Base-by-base conservation (phyloP, 2,888 invertebrate species). In the Epiblema foenella region DNA sequence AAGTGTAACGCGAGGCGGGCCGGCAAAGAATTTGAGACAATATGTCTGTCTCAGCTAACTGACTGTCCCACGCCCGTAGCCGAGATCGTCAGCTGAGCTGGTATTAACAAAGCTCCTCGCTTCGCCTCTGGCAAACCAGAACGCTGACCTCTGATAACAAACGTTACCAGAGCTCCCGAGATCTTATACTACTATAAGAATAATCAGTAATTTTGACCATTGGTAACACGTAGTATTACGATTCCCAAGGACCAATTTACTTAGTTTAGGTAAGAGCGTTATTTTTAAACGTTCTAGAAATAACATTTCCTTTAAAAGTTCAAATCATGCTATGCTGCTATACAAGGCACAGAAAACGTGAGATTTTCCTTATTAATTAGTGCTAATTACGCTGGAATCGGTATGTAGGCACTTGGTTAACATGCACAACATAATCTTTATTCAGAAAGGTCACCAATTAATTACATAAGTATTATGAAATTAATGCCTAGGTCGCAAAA, bases 1-100 rank as follows among this genome's bases (percentile, higher is more conserved):
- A 88, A 89, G 85, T 86, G 85, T 85, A 88, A 89, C 82, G 77
- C 77, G 87, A 89, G 74, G 80, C 78, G 58, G 63, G 73, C 73
- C 72, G 73, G 56, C 60, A 56, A 69, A 74, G 63, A 56, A 63
- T 18, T 51, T 63, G 49, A 51, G 52, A 64, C 64, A 54, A 3
- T 37, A 39, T 17, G 46, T 46, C 15, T 7, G 46, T 60, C 80
- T 54, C 64, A 54, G 64, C 52, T 64, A 39, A 64, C 80, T 76
- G 79, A 77, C 74, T 77, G 77, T 88, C 87, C 83, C 88, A 88
- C 87, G 87, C 81, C 85, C 24, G 4, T 4, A 4, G 24, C 24
- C 81, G 74, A 76, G 75, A 81, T 77, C 77, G 80, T 82, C 85
- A 85, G 84, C 84, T 85, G 85, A 83, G 46, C n/a, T 46, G 15